Percentiles rank a stretch among this genome's conserved stretches.
phyloP scores from a whole-genome alignment of 2,888 invertebrate genomes.

The Calliopum simillimum region DNA sequence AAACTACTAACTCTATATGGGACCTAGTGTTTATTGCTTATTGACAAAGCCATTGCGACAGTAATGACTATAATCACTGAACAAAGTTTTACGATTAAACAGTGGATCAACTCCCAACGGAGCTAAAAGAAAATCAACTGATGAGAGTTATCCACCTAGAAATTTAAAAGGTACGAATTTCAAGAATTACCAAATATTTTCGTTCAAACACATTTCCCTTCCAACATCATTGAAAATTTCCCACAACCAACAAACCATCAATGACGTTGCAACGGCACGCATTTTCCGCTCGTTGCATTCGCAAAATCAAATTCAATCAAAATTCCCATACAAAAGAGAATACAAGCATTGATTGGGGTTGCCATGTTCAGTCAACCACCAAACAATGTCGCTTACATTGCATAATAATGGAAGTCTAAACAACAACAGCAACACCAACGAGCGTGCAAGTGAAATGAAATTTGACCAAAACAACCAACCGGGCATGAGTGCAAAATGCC shows the following conservation, averaged over 20 bases:
- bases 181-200: no score
- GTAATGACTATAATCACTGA: no score
- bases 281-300: slow-evolving; percentile 23
- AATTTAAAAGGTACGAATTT: no score
- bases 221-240: slow-evolving; percentile 16
- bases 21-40: no score
- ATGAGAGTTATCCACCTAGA: no score
- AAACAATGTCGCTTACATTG: slow-evolving; percentile 13
- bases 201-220: no score
- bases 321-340: slow-evolving; percentile 43
- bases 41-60: no score
- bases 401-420: no score
- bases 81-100: no score
- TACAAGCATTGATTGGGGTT: slow-evolving; percentile 47
- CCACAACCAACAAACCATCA: slow-evolving; percentile 31
- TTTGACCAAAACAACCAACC: slow-evolving; percentile 19
- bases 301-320: slow-evolving; percentile 15
- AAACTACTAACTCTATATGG: no score
- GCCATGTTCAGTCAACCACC: slow-evolving; percentile 36
- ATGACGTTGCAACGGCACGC: slow-evolving; percentile 52
- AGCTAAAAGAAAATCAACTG: no score
- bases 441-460: slow-evolving; percentile 13
- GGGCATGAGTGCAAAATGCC: slow-evolving; percentile 30
- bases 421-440: not conserved
- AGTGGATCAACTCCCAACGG: no score